Evolutionary conservation across 1,140 invertebrate genomes (phyloP).

Genomic region (Cyphomyrmex costatus): DNA sequence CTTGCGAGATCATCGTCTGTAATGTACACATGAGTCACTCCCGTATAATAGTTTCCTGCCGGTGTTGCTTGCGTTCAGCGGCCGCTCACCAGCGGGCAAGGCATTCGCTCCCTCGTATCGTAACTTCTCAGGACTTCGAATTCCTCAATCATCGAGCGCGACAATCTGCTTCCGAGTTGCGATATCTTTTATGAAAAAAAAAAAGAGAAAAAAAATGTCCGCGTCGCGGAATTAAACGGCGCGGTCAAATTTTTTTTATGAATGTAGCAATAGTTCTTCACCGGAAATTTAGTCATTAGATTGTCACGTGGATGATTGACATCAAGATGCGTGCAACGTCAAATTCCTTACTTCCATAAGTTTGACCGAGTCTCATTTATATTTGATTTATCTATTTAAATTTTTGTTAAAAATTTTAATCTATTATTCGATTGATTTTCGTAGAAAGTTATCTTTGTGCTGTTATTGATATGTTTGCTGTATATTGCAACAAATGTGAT

Average conservation of each 20-base stretch:
- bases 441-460: too few relatives aligned
- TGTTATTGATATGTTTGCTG: too few relatives aligned
- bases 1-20: slow-evolving; percentile 62
- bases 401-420: too few relatives aligned
- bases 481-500: too few relatives aligned
- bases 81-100: background rate
- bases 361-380: background rate
- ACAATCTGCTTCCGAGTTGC: background rate
- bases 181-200: background rate
- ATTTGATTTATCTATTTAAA: too few relatives aligned
- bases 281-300: slow-evolving; percentile 9
- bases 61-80: slow-evolving; percentile 27
- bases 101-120: slow-evolving; percentile 3
- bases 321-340: background rate
- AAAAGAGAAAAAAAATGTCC: background rate
- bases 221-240: background rate
- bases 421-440: too few relatives aligned
- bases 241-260: slow-evolving; percentile 36
- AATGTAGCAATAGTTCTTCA: background rate
- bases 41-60: slow-evolving; percentile 48
- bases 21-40: slow-evolving; percentile 53
- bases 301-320: slow-evolving; percentile 1
- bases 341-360: background rate
- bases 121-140: background rate
- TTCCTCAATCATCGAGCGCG: background rate